These are phyloP conservation scores for Botia kubotai DNA, from an alignment of 2,797 vertebrate genomes.

Conservation along the genomic window DNA sequence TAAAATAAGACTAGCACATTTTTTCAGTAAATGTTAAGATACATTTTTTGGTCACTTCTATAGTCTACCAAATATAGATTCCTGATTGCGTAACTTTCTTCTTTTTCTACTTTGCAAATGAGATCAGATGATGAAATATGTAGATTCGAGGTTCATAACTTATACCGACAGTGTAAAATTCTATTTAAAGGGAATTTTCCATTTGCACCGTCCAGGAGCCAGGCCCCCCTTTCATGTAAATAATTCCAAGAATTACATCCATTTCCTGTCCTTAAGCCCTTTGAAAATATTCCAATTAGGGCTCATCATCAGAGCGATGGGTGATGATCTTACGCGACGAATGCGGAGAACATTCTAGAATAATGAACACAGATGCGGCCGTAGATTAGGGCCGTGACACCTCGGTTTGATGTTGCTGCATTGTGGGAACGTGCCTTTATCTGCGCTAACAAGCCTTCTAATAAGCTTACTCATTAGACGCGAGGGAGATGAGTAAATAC, in stretches of 20 bases:
- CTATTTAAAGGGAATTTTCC: constrained; percentile 66
- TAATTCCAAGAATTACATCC: constrained; percentile 71
- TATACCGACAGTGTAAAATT: constrained; percentile 65
- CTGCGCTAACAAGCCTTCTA: constrained; percentile 54
- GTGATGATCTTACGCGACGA: constrained; percentile 68
- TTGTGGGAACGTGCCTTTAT: constrained; percentile 63
- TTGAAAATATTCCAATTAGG: constrained; percentile 74
- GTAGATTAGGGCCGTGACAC: constrained; percentile 63
- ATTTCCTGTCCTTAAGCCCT: constrained; percentile 67
- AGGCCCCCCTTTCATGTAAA: constrained; percentile 50
- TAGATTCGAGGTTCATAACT: constrained; percentile 41
- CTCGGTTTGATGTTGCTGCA: constrained; percentile 56
- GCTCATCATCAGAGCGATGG: constrained; percentile 70
- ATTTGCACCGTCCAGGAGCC: constrained; percentile 64
- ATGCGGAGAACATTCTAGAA: constrained; percentile 60
- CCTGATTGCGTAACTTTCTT: constrained; percentile 1
- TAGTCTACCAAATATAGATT: background rate
- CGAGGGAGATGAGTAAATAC: constrained; percentile 30
- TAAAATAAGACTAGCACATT: background rate
- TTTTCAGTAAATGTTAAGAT: background rate
- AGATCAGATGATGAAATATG: constrained; percentile 32
- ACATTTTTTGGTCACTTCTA: background rate
- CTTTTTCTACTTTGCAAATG: constrained; percentile 33
- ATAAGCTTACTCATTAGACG: constrained; percentile 58
- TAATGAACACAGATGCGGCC: constrained; percentile 69